phyloP scores from a whole-genome alignment of 2,888 invertebrate genomes.

The Mythimna vitellina region DNA sequence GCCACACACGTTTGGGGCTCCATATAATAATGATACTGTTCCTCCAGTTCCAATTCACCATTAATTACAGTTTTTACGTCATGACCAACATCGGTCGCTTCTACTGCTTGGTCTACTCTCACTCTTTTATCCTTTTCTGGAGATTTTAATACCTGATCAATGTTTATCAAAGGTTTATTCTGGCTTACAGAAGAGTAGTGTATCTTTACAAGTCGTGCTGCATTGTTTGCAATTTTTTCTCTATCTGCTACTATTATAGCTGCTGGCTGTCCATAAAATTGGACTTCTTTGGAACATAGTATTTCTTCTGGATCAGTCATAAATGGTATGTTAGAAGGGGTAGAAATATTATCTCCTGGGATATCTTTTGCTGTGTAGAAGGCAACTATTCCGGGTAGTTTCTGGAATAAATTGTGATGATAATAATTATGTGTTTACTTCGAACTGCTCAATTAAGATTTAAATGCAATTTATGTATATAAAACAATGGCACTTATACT shows the following conservation, averaged over 20 bases:
- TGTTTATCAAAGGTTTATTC: conserved; percentile 70
- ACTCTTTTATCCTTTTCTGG: conserved; percentile 64
- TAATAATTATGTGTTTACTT: background rate
- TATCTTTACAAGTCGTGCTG: conserved; percentile 90
- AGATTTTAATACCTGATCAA: conserved; percentile 71
- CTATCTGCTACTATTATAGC: conserved; percentile 91
- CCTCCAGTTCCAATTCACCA: conserved; percentile 89
- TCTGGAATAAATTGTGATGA: conserved; percentile 78
- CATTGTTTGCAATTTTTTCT: conserved; percentile 88
- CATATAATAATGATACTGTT: conserved; percentile 94
- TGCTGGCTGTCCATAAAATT: conserved; percentile 78
- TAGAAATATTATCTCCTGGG: conserved; percentile 91
- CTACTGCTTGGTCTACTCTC: conserved; percentile 58
- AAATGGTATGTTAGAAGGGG: conserved; percentile 67
- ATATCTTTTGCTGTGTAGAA: conserved; percentile 92
- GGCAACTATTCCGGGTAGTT: conserved; percentile 91
- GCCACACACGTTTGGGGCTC: conserved; percentile 92
- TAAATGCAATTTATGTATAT: background rate
- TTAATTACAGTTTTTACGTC: conserved; percentile 83
- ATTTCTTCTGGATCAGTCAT: conserved; percentile 77
- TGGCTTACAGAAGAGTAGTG: conserved; percentile 84
- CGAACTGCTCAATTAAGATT: background rate
- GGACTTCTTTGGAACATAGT: conserved; percentile 81
- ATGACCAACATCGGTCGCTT: conserved; percentile 74
- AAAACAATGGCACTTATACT: conserved; percentile 38